phyloP scores from a whole-genome alignment of 1,140 invertebrate species.

The Bactericera cockerelli region DNA sequence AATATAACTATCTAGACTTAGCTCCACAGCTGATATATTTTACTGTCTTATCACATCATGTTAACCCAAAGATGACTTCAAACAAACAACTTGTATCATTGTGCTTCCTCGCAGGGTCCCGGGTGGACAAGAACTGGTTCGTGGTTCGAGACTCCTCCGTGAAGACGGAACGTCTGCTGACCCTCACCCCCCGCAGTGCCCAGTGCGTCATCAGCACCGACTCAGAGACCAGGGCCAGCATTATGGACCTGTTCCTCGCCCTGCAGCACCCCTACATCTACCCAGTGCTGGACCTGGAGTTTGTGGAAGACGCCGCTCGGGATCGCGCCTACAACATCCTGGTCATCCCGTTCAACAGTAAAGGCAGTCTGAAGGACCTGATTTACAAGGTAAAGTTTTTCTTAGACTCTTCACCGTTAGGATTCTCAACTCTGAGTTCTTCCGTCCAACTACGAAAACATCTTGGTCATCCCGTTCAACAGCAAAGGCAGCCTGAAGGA shows the following conservation, averaged over 20 bases:
- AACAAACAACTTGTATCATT: conserved; percentile 14
- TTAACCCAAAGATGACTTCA: not conserved
- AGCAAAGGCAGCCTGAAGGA: too few species aligned
- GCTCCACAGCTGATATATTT: too few species aligned
- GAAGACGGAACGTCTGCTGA: conserved; percentile 68
- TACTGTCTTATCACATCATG: not conserved
- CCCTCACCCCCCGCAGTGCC: conserved; percentile 49
- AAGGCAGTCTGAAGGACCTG: conserved; percentile 74
- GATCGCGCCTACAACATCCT: conserved; percentile 44
- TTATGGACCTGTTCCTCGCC: conserved; percentile 65
- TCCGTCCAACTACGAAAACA: too few species aligned
- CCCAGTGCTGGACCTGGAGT: conserved; percentile 68
- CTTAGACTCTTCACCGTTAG: too few species aligned
- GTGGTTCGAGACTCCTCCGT: conserved; percentile 60
- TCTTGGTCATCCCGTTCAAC: too few species aligned
- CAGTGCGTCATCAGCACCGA: conserved; percentile 36
- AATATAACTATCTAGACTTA: too few species aligned
- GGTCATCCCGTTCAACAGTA: conserved; percentile 66
- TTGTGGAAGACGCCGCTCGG: conserved; percentile 32
- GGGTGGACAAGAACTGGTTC: conserved; percentile 79
- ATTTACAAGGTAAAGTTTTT: conserved; percentile 75
- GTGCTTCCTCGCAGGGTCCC: conserved; percentile 42
- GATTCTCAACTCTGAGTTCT: too few species aligned
- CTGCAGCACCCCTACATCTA: conserved; percentile 85
- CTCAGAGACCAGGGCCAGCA: conserved; percentile 38